Conservation (phyloP, 2,113 vertebrate species). For the Phaetusa simplex region DNA sequence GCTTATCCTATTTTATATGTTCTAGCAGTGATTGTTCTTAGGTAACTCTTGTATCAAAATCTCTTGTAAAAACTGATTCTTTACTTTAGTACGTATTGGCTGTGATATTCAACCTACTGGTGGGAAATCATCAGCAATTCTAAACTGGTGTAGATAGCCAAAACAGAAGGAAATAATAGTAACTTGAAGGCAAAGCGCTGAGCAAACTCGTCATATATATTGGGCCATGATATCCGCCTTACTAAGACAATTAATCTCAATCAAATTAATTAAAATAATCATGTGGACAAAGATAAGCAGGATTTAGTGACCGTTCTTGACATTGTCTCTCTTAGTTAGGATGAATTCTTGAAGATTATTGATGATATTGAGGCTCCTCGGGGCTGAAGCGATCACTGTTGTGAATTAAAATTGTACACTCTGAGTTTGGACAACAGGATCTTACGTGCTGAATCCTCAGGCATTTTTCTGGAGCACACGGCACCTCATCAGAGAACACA, state of each 20-base stretch:
- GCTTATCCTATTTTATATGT: not conserved
- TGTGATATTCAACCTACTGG: not conserved
- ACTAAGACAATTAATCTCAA: constrained; percentile 40
- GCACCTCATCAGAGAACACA: not conserved
- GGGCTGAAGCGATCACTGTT: not conserved
- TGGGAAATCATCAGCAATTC: not conserved
- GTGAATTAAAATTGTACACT: not conserved
- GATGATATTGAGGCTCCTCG: not conserved
- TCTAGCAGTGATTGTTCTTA: not conserved
- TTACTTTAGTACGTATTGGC: not conserved
- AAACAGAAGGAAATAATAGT: not conserved
- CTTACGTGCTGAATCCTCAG: not conserved
- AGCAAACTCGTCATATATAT: not conserved
- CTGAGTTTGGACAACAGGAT: not conserved
- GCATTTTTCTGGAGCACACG: not conserved
- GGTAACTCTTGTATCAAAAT: not conserved
- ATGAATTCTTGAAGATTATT: constrained; percentile 27
- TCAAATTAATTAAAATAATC: constrained; percentile 52
- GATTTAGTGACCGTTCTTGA: constrained; percentile 33
- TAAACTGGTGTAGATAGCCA: not conserved
- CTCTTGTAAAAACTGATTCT: not conserved
- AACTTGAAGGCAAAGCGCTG: not conserved
- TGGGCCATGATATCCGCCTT: not conserved
- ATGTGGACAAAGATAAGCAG: constrained; percentile 37
- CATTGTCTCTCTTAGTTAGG: constrained; percentile 31